Evolutionary conservation across 2,888 invertebrate species (phyloP).

Genomic region (Campopleginae sp.): DNA sequence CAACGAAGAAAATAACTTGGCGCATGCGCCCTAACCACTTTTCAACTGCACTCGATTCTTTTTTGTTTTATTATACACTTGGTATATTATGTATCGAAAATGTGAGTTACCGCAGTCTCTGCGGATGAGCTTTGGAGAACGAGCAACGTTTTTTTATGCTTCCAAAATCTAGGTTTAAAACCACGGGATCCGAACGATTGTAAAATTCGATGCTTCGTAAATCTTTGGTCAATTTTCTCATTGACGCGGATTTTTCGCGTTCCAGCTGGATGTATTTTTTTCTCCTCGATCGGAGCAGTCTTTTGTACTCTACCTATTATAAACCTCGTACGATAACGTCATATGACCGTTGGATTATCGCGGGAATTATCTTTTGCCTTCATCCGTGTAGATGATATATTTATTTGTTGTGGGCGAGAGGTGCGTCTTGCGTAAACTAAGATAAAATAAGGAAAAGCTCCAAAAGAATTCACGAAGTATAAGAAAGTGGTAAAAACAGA

Average conservation of each 20-base stretch:
- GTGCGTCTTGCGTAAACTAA: background rate
- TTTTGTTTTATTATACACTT: conserved; percentile 10
- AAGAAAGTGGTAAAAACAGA: background rate
- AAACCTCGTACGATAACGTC: background rate
- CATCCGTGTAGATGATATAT: background rate
- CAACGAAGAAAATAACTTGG: conserved; percentile 14
- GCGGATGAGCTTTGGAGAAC: conserved; percentile 3
- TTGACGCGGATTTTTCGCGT: background rate
- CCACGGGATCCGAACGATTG: background rate
- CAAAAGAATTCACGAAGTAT: background rate
- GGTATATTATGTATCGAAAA: conserved; percentile 12
- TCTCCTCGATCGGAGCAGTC: background rate
- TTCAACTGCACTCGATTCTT: background rate
- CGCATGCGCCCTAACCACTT: conserved; percentile 54
- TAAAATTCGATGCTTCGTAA: background rate
- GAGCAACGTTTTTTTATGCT: background rate
- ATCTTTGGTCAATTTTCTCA: background rate
- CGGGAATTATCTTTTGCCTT: background rate
- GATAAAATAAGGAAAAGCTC: background rate
- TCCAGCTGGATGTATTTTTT: background rate
- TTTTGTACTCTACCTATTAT: background rate
- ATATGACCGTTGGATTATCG: background rate
- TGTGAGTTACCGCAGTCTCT: conserved; percentile 3
- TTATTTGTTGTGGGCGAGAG: background rate
- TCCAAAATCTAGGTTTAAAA: background rate